Base-by-base conservation (phyloP, 2,113 vertebrate species). In the Dipodomys merriami region DNA sequence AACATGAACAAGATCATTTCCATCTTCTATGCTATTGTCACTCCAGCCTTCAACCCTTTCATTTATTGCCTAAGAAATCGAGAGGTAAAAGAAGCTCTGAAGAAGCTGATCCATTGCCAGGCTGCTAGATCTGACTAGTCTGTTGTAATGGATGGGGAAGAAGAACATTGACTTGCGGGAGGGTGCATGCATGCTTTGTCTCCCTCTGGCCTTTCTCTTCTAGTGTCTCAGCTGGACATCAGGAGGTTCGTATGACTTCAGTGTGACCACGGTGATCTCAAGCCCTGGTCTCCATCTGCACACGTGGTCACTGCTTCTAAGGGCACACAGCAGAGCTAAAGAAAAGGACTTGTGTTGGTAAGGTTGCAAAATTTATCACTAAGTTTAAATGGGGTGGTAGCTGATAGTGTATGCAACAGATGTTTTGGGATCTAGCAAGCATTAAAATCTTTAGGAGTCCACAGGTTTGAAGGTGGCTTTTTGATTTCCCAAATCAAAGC, bases 41-140 rank as follows among this genome's bases (percentile, higher is more conserved):
- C 97, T 2, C 97, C 97, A 13, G 95, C 97, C 23, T 83, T 98
- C 33, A 98, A 97, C 76, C 97, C 97, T 89, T 97, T 97, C 82
- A 97, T 98, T 68, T 98, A 98, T 19, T 97, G 97, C 68, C 95
- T 98, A 13, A 95, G 97, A 78, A 98, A 97, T 77, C 93, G 94
- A 88, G 97, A 98, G 67, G 95, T 97, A 74, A 97, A 97, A 72
- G 90, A 96, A 69, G 93, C 96, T 33, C 76, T 98, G 94, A 95
- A 93, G 76, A 97, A 97, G 65, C 23, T 97, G 16, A 12, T 74
- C 49, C 67, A n/a, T 15, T 90, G 91, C 64, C 88, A 86, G 67
- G 29, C 83, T 20, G 16, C 6, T 20, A 1, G 6, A 25, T 72
- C 88, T 30, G 80, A 86, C 27, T 94, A 88, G 53, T 33, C 27